Conservation (phyloP, 2,113 vertebrate species). For the Hemicordylus capensis region DNA sequence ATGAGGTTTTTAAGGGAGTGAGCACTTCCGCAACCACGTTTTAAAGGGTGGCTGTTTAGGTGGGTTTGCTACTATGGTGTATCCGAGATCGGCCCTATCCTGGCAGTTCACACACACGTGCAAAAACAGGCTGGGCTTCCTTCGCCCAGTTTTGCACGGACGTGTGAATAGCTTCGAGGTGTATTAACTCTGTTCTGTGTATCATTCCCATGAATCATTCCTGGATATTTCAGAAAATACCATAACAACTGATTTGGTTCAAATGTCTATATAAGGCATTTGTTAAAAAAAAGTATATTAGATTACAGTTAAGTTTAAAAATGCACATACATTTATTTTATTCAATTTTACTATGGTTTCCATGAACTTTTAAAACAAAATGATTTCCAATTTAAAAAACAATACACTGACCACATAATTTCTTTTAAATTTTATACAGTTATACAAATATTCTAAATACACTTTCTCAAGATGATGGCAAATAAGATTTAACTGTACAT, state of each 20-base stretch:
- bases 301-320: constrained; percentile 14
- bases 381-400: constrained; percentile 93
- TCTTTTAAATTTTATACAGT: constrained; percentile 88
- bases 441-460: constrained; percentile 94
- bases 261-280: background rate
- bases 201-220: no score
- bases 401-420: constrained; percentile 86
- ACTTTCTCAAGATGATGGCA: constrained; percentile 83
- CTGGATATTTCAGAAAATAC: no score
- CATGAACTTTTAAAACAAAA: constrained; percentile 86
- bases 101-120: no score
- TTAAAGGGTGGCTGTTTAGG: no score
- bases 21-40: no score
- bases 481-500: constrained; percentile 84
- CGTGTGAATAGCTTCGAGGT: no score
- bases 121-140: no score
- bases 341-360: constrained; percentile 86
- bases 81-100: no score
- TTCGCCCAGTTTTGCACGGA: no score
- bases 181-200: no score
- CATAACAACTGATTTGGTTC: background rate
- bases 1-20: no score
- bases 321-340: constrained; percentile 57
- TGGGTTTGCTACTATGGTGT: no score
- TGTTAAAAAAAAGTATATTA: background rate